These are phyloP conservation scores for Ladona fulva DNA, from an alignment of 1,140 invertebrate genomes.

Conservation along the genomic window DNA sequence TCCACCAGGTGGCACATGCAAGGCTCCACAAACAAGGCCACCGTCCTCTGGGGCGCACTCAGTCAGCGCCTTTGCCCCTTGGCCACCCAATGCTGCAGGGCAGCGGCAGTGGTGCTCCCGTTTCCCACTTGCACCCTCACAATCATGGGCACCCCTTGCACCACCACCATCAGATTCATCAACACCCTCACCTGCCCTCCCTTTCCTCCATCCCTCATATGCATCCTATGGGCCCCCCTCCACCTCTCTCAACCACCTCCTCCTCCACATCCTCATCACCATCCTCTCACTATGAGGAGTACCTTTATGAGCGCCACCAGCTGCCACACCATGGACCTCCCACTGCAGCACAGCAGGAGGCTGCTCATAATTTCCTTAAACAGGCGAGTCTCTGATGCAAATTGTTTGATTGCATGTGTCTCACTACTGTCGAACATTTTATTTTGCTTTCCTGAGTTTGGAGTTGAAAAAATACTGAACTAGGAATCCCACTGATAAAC, in stretches of 20 bases:
- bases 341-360: constrained; percentile 28
- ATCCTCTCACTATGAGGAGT: constrained; percentile 52
- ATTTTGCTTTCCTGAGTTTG: no score
- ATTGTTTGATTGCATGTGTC: no score
- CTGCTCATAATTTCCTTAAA: constrained; percentile 58
- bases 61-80: constrained; percentile 87
- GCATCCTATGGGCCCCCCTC: constrained; percentile 20
- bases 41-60: constrained; percentile 78
- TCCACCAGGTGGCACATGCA: constrained; percentile 50
- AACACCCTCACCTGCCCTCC: constrained; percentile 13
- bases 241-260: neutral
- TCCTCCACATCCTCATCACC: neutral
- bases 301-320: constrained; percentile 49
- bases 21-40: constrained; percentile 63
- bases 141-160: constrained; percentile 18
- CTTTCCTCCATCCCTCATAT: neutral
- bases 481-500: no score
- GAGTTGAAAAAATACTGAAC: no score
- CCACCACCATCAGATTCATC: neutral
- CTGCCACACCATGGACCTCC: constrained; percentile 40
- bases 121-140: neutral
- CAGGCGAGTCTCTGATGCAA: constrained; percentile 32
- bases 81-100: constrained; percentile 83
- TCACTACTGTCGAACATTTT: no score
- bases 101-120: neutral